Evolutionary conservation across 2,113 vertebrate species (phyloP), one percentile per base, ranked within the genome.

Genomic region (Burhinus oedicnemus): DNA sequence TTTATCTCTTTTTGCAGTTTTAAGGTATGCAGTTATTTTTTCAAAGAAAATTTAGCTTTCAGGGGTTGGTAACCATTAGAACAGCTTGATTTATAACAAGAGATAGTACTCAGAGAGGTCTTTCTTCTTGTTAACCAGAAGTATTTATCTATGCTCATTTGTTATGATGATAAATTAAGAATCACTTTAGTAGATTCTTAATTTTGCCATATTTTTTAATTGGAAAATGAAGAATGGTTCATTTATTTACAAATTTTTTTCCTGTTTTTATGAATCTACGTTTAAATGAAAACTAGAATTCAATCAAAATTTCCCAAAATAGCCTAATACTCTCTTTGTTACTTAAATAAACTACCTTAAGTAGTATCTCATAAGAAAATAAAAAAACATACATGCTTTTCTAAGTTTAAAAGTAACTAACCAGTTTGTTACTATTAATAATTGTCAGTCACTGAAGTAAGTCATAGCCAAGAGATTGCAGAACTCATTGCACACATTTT

Each of bases 121-220:
- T 83, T 60, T 83, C 87, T 90, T 79, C 83, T 64, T 47, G 44
- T 72, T 89, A 89, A 79, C 34, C 23, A 36, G 15, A 91, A 79
- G n/a, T 47, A 87, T 89, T 90, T 94, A 38, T 64, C 72, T 40
- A 51, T 92, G 51, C 40, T 70, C 64, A 83, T 82, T 85, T 86
- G 76, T 93, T 95, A 83, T 36, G 29, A 66, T 80, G 85, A 83
- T 81, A 89, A 87, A 87, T 91, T 91, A 82, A 78, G 58, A 75
- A 54, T 85, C 8, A 38, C 52, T 87, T 94, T 62, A 94, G 49
- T 69, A 87, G 80, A 81, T 75, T 89, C 86, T 89, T 92, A 78
- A 68, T 92, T 95, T 93, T 92, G 36, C 83, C 27, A 54, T 71
- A 45, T 58, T 93, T 93, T 93, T 82, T 86, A 92, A 90, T 57